Evolutionary conservation across 1,140 invertebrate genomes (phyloP), one percentile per base, ranked within the genome.

Genomic region (Lasioglossum baleicum): DNA sequence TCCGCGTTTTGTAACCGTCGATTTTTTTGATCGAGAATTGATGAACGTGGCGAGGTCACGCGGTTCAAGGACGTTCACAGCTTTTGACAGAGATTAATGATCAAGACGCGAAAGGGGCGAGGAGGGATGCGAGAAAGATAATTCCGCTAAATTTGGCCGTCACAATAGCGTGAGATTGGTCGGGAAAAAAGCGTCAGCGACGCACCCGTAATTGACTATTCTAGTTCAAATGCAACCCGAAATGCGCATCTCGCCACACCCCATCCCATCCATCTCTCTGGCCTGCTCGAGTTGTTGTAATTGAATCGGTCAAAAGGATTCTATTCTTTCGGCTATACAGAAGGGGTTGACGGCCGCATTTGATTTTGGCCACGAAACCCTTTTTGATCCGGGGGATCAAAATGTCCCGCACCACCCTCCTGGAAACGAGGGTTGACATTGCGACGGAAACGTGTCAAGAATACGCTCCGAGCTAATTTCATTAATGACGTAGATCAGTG

Each of bases 131-230:
- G 63, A 66, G 58, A 58, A 69, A 87, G 80, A 87, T 84, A 89
- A 87, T 89, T 90, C 84, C 77, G 79, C 69, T 85, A 85, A 89
- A 90, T 90, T 89, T 89, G 65, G 66, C 51, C 42, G 11, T 40
- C 72, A 86, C 85, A 88, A 89, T 88, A 60, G 44, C 31, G 6
- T 22, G 76, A 74, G 58, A 82, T 84, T 75, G 83, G 15, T 31
- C 17, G 44, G 8, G 26, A 81, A 53, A 20, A 81, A 72, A 72
- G 66, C 51, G 58, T 31, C 26, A 35, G 58, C 26, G 65, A 60
- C 48, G n/a, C 69, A 31, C 35, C 35, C 35, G 70, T 90, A 86
- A 89, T 89, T 88, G 83, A 84, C 85, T 87, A 88, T 85, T 85
- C 81, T 85, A 74, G 64, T 75, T 60, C 31, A 20, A 64, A 70